A percentile compares a stretch with the other conserved stretches of the same genome.
These are phyloP conservation scores for Scolopax rusticola DNA, from an alignment of 2,797 vertebrate genomes.

Conservation along the genomic window DNA sequence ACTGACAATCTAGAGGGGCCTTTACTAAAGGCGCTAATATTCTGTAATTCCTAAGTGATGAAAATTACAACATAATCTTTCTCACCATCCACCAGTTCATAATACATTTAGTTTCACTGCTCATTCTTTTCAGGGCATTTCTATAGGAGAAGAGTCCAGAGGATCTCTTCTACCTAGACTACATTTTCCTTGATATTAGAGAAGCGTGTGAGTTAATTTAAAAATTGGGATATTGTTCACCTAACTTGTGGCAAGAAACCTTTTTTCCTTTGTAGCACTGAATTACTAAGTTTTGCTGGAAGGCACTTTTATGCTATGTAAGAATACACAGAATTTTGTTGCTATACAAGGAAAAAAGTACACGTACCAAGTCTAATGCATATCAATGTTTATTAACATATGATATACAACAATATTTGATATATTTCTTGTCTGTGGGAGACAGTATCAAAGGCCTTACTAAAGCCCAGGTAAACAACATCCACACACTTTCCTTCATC, in stretches of 20 bases:
- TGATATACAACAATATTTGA: neutral
- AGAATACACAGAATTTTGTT: neutral
- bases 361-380: neutral
- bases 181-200: neutral
- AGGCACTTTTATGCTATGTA: neutral
- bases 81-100: neutral
- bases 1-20: neutral
- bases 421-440: neutral
- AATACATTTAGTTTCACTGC: neutral
- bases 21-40: slow-evolving; percentile 7
- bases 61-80: slow-evolving; percentile 25
- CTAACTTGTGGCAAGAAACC: neutral
- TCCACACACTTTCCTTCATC: too few relatives aligned
- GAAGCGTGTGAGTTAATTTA: neutral
- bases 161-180: neutral
- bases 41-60: slow-evolving; percentile 9
- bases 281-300: neutral
- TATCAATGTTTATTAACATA: neutral
- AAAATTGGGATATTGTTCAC: neutral
- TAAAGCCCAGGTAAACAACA: too few relatives aligned
- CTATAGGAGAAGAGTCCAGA: neutral
- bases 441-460: too few relatives aligned
- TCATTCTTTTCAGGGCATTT: neutral
- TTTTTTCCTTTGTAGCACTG: neutral
- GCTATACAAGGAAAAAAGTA: neutral